Conservation (phyloP, 2,888 invertebrate genomes). For the Seira sanloemensis region DNA sequence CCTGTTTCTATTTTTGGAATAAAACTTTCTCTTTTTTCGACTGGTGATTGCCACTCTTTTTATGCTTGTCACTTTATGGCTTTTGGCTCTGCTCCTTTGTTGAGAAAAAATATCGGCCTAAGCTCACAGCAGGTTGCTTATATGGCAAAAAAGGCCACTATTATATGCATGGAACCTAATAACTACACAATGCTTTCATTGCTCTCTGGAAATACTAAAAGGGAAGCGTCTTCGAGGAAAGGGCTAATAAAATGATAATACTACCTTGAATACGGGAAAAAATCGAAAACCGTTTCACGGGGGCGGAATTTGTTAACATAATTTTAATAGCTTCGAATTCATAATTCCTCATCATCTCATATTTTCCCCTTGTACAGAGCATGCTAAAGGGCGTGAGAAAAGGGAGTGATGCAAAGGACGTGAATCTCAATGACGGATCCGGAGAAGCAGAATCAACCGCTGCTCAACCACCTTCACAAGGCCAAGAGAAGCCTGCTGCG, state of each 20-base stretch:
- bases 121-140: neutral
- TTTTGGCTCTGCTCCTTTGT: neutral
- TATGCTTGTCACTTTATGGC: slow-evolving; percentile 9
- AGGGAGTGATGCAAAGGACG: slow-evolving; percentile 74
- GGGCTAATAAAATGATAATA: no score
- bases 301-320: neutral
- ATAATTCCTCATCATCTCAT: neutral
- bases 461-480: slow-evolving; percentile 74
- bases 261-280: neutral
- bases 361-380: slow-evolving; percentile 68
- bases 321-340: neutral
- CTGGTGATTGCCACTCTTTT: neutral
- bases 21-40: neutral
- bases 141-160: neutral
- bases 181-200: no score
- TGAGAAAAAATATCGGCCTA: neutral
- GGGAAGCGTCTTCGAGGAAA: no score
- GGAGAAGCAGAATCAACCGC: slow-evolving; percentile 71
- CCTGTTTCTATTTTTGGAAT: slow-evolving; percentile 7
- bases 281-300: neutral
- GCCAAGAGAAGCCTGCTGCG: slow-evolving; percentile 70
- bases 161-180: neutral
- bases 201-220: no score
- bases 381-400: slow-evolving; percentile 74
- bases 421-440: slow-evolving; percentile 74